Evolutionary conservation across 2,113 vertebrate genomes (phyloP), one percentile per base, ranked within the genome.

Genomic region (Corythoichthys intestinalis): DNA sequence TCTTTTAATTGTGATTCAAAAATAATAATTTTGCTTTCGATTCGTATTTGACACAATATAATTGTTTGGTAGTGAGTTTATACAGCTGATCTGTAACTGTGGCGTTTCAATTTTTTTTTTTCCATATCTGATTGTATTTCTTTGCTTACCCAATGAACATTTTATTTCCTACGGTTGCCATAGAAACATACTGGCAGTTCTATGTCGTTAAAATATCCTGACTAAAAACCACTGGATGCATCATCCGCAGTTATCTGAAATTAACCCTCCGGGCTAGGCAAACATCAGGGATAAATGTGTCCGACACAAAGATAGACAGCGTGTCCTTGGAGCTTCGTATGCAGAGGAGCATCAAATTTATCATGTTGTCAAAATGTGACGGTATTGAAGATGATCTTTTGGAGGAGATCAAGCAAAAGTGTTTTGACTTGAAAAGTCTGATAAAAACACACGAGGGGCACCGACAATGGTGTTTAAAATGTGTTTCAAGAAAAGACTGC

Each of bases 1-100:
- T 57, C 3, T 52, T 69, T 20, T 37, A 52, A 70, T 12, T 2
- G 56, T 60, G 34, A 74, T 57, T 74, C 53, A 37, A 65, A 70
- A 76, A 72, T 28, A 28, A 28, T 28, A 28, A 28, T 47, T 12
- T 63, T 62, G 4, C 5, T 15, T 49, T 28, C 20, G 20, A 28
- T 28, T 28, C 20, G 20, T 28, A 28, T 28, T 28, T 28, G 20
- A 28, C 20, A 28, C 20, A 28, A 28, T 28, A 28, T 34, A 56
- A 34, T 11, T 8, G 53, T 56, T 56, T 44, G 41, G 41, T 44
- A 7, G 41, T 44, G 41, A 44, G 41, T 5, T 44, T 44, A 44
- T 44, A 4, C 41, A 44, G 9, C 41, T 8, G 4, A 44, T 5
- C 41, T 44, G 41, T 44, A 44, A 44, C 41, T 6, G 41, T 44